Evolutionary conservation across 2,888 invertebrate species (phyloP), one percentile per base, ranked within the genome.

Genomic region (Ganaspis brasiliensis): DNA sequence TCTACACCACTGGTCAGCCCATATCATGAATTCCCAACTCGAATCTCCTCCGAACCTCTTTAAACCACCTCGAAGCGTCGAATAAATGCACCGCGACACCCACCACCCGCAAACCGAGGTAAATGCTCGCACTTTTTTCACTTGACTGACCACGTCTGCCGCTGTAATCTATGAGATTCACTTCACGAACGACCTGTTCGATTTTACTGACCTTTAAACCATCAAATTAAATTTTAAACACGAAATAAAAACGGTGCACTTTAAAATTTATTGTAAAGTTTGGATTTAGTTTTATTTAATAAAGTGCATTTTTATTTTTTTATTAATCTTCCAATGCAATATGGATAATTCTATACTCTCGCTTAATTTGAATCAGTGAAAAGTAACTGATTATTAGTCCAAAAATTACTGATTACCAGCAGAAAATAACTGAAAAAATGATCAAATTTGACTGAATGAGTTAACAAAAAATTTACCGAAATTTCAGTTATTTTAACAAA

Each of bases 11-110:
- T 67, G 67, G 67, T 45, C 67, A 67, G 24, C 14, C 67, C n/a
- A 67, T 67, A 67, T 67, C 67, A 67, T 67, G 67, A 67, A 67
- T 67, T 67, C 19, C n/a, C 40, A 67, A 67, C 67, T 24, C 40
- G 24, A 67, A 67, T 45, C 67, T n/a, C 21, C 45, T 67, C n/a
- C 24, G 24, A 67, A 67, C 45, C 67, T 67, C 67, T 67, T 24
- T 45, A 67, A 67, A 67, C 67, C n/a, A 67, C 40, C 67, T 45
- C 45, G 67, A 40, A 45, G 67, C 67, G 21, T 67, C 63, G 21
- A 63, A 63, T 63, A 45, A 45, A 67, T 45, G 24, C 45, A 45
- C 45, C 24, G 37, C 40, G 63, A 63, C 40, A 63, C 63, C 19
- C 61, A 24, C 63, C 45, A 67, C n/a, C n/a, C 45, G 8, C n/a